Evolutionary conservation across 2,113 vertebrate species (phyloP).

Genomic region (Salvelinus namaycush): DNA sequence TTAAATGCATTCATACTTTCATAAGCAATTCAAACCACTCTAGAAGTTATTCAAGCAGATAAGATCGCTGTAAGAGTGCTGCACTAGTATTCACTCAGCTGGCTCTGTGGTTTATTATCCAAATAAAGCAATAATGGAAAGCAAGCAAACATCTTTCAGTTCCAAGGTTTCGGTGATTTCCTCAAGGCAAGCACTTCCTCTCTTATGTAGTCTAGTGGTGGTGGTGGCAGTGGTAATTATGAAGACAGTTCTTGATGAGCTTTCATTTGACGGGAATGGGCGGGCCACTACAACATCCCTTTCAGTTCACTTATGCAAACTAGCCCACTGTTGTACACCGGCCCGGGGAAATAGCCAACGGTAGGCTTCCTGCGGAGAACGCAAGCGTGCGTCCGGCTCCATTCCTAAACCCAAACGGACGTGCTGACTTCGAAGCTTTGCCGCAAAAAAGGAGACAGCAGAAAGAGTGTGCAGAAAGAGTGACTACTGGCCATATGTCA

Average conservation of each 20-base stretch:
- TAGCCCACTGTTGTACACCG: conserved; percentile 17
- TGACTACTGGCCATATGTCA: conserved; percentile 47
- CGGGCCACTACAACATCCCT: conserved; percentile 3
- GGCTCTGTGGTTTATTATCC: no score
- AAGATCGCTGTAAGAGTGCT: no score
- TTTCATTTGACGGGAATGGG: neutral
- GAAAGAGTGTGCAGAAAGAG: neutral
- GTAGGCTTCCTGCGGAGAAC: conserved; percentile 2
- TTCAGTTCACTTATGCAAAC: conserved; percentile 24
- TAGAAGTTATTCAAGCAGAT: no score
- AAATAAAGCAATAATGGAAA: no score
- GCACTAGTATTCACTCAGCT: no score
- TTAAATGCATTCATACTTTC: no score
- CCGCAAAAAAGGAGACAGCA: neutral
- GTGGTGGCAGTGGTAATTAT: neutral
- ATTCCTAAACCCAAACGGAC: neutral
- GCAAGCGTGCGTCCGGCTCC: neutral
- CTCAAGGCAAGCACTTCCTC: no score
- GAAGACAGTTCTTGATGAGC: neutral
- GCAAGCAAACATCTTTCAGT: no score
- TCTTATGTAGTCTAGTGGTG: no score
- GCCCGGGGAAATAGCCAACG: neutral
- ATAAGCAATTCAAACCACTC: no score
- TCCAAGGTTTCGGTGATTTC: no score
- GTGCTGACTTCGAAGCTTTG: neutral